phyloP scores from a whole-genome alignment of 35 echinoderm and acorn worm genomes.

The Chiridota heheva region DNA sequence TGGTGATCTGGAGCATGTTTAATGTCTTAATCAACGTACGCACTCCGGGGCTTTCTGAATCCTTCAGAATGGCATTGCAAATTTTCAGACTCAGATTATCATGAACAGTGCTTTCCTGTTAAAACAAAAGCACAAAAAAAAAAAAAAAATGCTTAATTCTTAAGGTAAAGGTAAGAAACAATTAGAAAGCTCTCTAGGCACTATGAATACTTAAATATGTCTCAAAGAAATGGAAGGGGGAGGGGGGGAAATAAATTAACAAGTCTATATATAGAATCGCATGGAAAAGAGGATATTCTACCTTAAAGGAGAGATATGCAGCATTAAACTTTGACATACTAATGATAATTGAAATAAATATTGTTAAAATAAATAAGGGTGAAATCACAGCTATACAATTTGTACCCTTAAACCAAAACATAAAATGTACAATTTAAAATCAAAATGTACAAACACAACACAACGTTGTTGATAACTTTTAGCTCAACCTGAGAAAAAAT shows the following conservation, averaged over 20 bases:
- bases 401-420: no score
- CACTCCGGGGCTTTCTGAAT: constrained; percentile 41
- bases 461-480: no score
- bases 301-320: background rate
- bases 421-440: no score
- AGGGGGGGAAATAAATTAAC: background rate
- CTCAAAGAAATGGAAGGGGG: background rate
- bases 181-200: background rate
- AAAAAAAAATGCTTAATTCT: background rate
- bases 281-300: background rate
- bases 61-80: constrained; percentile 68
- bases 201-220: background rate
- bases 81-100: constrained; percentile 79
- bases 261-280: background rate
- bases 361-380: no score
- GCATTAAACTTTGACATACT: no score
- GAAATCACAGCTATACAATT: no score
- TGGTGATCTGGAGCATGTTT: constrained; percentile 64
- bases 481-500: no score
- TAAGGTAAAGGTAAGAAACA: background rate
- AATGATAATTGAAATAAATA: no score
- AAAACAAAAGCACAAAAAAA: background rate
- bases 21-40: constrained; percentile 68
- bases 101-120: constrained; percentile 86
- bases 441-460: no score